Conservation (phyloP, 1,140 invertebrate genomes). For the Caenorhabditis brenneri region DNA sequence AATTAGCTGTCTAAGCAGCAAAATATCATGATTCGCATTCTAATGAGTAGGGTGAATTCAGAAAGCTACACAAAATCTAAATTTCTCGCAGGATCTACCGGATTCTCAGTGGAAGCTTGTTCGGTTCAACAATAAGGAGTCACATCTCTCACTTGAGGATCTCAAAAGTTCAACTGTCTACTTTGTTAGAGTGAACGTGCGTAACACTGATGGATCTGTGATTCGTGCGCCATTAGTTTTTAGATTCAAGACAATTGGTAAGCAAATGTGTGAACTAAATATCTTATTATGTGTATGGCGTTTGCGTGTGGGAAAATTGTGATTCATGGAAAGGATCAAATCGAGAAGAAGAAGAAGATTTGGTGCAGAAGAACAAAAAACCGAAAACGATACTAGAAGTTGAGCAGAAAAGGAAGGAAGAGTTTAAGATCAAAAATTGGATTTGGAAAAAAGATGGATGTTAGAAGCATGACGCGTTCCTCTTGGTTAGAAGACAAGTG, state of each 20-base stretch:
- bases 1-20: no score
- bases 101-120: conserved; percentile 56
- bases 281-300: neutral
- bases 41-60: no score
- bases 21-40: no score
- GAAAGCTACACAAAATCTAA: neutral
- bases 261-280: neutral
- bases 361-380: conserved; percentile 9
- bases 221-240: conserved; percentile 64
- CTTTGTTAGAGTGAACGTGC: conserved; percentile 65
- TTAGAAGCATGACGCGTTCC: neutral
- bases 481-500: neutral
- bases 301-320: neutral
- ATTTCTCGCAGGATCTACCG: conserved; percentile 49
- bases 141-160: conserved; percentile 56
- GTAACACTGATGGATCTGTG: conserved; percentile 60
- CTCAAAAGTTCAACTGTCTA: conserved; percentile 66
- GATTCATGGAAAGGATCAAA: conserved; percentile 27
- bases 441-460: neutral
- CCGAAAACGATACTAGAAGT: neutral
- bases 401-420: neutral
- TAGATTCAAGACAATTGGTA: conserved; percentile 67
- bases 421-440: neutral
- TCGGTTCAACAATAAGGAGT: conserved; percentile 56
- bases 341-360: neutral